Evolutionary conservation across 2,888 invertebrate genomes (phyloP).

Genomic region (Luffia ferchaultella): DNA sequence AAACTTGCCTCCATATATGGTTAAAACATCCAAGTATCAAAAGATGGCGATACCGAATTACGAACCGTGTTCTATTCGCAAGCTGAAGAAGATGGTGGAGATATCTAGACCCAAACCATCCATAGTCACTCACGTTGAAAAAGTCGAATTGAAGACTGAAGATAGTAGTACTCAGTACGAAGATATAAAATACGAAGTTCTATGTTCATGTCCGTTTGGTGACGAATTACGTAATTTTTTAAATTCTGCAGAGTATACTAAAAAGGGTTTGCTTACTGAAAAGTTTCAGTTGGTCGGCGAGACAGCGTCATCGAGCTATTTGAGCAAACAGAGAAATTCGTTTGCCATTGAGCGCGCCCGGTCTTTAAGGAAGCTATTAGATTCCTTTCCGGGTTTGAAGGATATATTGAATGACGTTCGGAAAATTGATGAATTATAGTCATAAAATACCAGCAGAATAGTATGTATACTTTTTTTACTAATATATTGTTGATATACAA

Average conservation of each 20-base stretch:
- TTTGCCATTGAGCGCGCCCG: not conserved
- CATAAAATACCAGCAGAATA: too few relatives aligned
- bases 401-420: not conserved
- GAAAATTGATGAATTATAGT: too few relatives aligned
- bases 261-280: not conserved
- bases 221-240: not conserved
- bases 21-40: constrained; percentile 31
- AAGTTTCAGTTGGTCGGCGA: not conserved
- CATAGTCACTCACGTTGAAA: not conserved
- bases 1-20: constrained; percentile 47
- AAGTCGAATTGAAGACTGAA: not conserved
- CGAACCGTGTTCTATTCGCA: constrained; percentile 25
- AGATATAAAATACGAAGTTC: not conserved
- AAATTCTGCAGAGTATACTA: not conserved
- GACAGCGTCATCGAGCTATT: not conserved
- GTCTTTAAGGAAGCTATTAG: not conserved
- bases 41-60: constrained; percentile 34
- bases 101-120: not conserved
- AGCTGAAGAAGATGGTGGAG: not conserved
- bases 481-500: not conserved
- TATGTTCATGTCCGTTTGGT: too few relatives aligned
- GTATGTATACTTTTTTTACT: too few relatives aligned
- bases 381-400: not conserved
- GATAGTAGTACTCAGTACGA: not conserved
- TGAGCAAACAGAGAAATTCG: not conserved